phyloP scores from a whole-genome alignment of 2,113 vertebrate species.

The Polypterus bichir region DNA sequence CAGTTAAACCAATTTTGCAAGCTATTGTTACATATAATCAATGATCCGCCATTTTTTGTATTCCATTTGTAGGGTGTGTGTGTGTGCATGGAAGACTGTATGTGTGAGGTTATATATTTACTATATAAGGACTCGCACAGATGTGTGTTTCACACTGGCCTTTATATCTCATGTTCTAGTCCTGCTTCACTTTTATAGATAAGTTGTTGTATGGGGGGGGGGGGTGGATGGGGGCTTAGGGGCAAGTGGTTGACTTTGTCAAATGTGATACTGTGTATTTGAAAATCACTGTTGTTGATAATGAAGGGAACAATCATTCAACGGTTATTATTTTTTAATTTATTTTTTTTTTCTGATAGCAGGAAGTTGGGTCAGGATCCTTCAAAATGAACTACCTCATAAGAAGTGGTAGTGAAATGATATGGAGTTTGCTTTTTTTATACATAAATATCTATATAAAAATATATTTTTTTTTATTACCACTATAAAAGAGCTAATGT shows the following conservation, averaged over 20 bases:
- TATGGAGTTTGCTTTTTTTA: constrained; percentile 29
- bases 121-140: too few relatives aligned
- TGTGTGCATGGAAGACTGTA: too few relatives aligned
- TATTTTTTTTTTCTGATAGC: constrained; percentile 30
- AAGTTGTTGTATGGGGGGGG: too few relatives aligned
- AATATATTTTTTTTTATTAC: constrained; percentile 26
- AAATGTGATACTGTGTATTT: constrained; percentile 52
- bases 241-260: constrained; percentile 13
- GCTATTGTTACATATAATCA: constrained; percentile 51
- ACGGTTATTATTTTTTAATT: neutral
- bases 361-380: constrained; percentile 18
- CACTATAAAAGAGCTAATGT: constrained; percentile 22
- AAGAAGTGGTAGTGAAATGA: constrained; percentile 32
- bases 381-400: constrained; percentile 42
- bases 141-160: too few relatives aligned
- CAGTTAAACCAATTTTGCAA: constrained; percentile 41
- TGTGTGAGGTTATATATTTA: too few relatives aligned
- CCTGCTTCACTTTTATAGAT: too few relatives aligned
- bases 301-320: constrained; percentile 70
- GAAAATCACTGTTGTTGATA: constrained; percentile 47
- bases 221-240: too few relatives aligned
- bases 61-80: too few relatives aligned
- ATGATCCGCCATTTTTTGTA: constrained; percentile 21
- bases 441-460: too few relatives aligned
- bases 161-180: too few relatives aligned